A percentile compares a stretch with the other conserved stretches of the same genome.
Evolutionary conservation across 2,113 vertebrate genomes (phyloP).

Genomic region (Glaucidium brasilianum): DNA sequence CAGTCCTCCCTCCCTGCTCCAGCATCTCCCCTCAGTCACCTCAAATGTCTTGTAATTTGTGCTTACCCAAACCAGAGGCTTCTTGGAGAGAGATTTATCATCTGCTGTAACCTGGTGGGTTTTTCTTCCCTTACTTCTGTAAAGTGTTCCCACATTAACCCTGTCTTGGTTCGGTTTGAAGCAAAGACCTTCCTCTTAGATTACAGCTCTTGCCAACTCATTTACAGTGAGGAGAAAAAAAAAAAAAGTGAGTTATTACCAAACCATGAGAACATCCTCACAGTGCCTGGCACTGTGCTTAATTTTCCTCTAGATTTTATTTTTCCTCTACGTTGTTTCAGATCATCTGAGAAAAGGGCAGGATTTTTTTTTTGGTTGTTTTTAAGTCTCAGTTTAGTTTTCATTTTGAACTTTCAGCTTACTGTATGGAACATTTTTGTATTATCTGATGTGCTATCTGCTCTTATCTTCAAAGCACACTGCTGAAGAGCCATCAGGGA

Average conservation of each 20-base stretch:
- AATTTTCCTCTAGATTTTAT: not conserved
- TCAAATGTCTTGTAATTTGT: not conserved
- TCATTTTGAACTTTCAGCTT: not conserved
- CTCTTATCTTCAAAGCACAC: not conserved
- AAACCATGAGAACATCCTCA: not conserved
- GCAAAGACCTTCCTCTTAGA: not conserved
- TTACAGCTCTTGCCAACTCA: not conserved
- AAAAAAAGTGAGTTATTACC: not conserved
- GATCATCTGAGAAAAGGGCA: not conserved
- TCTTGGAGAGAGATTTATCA: not conserved
- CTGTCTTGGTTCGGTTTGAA: not conserved
- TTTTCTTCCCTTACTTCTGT: not conserved
- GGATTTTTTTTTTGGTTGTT: not conserved
- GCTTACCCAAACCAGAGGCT: not conserved
- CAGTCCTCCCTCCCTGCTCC: not conserved
- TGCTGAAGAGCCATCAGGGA: not conserved
- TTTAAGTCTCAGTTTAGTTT: not conserved
- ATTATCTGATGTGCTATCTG: not conserved
- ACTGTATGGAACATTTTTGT: not conserved
- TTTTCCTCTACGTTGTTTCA: not conserved
- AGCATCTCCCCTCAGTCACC: not conserved
- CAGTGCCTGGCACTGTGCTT: not conserved
- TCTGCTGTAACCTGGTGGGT: not conserved
- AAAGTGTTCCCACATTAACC: not conserved
- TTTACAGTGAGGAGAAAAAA: not conserved